phyloP scores from a whole-genome alignment of 2,888 invertebrate genomes.

The Baronia brevicornis region DNA sequence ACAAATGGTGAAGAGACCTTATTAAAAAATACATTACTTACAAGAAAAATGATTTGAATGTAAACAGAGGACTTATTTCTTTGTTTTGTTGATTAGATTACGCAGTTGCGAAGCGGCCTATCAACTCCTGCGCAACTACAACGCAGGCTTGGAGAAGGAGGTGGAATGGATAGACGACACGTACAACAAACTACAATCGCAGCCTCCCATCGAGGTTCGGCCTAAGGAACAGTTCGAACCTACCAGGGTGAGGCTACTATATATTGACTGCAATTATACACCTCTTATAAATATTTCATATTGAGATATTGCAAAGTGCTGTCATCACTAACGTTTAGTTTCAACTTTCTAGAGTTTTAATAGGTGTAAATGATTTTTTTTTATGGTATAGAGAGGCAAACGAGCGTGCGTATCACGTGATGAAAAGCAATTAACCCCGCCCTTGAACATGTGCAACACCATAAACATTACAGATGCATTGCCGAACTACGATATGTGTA shows the following conservation, averaged over 20 bases:
- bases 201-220: constrained; percentile 80
- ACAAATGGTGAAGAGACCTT: no score
- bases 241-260: constrained; percentile 78
- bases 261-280: constrained; percentile 14
- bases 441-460: no score
- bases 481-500: no score
- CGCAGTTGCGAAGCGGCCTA: constrained; percentile 94
- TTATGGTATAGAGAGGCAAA: no score
- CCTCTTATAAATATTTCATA: constrained; percentile 14
- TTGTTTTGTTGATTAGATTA: constrained; percentile 74
- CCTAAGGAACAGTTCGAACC: constrained; percentile 86
- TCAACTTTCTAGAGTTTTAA: no score
- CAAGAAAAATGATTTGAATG: background rate
- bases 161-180: constrained; percentile 93
- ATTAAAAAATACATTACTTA: no score
- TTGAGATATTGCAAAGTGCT: background rate
- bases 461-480: no score
- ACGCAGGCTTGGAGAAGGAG: constrained; percentile 90
- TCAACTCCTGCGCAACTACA: constrained; percentile 92
- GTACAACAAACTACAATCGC: constrained; percentile 85
- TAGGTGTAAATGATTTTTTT: no score
- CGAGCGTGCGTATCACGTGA: no score
- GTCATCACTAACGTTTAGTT: no score
- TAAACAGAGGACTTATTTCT: background rate
- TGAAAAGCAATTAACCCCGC: no score